These are phyloP conservation scores for Adineta ricciae DNA, from an alignment of 2,888 invertebrate species.

Conservation along the genomic window DNA sequence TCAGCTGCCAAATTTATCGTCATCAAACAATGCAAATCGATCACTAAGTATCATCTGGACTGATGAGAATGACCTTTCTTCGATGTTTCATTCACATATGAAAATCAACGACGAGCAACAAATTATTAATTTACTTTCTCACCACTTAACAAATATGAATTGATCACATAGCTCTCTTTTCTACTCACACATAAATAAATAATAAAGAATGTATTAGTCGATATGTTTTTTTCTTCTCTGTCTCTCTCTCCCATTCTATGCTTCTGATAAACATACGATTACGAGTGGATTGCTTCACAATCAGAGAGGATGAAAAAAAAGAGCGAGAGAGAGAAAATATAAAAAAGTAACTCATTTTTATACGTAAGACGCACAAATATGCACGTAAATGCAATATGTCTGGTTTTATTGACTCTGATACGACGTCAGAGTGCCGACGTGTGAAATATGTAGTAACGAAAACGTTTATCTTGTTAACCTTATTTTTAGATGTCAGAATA, in stretches of 20 bases:
- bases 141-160: background rate
- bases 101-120: background rate
- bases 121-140: background rate
- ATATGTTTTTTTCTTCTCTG: background rate
- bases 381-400: background rate
- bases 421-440: too few relatives aligned
- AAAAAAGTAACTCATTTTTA: background rate
- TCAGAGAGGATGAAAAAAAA: background rate
- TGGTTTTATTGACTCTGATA: background rate
- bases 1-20: background rate
- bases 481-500: background rate
- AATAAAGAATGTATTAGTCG: background rate
- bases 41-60: background rate
- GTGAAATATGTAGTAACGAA: too few relatives aligned
- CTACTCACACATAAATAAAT: background rate
- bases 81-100: background rate
- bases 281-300: background rate
- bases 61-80: background rate
- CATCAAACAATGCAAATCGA: background rate
- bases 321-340: background rate
- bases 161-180: background rate
- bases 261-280: background rate
- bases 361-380: background rate
- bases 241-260: too few relatives aligned
- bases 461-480: too few relatives aligned